phyloP scores from a whole-genome alignment of 2,888 invertebrate species.

The Cheilosia vernalis region DNA sequence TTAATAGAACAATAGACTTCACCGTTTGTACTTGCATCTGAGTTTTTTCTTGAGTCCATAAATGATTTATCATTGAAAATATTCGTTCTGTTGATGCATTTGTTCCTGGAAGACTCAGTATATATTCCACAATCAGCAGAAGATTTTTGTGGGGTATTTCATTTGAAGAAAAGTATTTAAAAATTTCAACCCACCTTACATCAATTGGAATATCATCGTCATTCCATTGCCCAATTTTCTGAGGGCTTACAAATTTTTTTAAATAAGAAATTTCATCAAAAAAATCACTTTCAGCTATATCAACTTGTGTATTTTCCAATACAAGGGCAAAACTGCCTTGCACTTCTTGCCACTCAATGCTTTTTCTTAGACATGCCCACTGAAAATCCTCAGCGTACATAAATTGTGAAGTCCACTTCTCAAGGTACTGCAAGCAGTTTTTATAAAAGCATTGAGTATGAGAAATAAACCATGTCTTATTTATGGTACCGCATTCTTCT shows the following conservation, averaged over 20 bases:
- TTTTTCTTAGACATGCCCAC: too few relatives aligned
- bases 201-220: conserved; percentile 11
- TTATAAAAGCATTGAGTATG: too few relatives aligned
- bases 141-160: not conserved
- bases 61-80: conserved; percentile 40
- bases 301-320: not conserved
- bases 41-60: conserved; percentile 47
- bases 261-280: conserved; percentile 29
- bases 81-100: conserved; percentile 53
- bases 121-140: conserved; percentile 29
- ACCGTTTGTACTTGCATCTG: conserved; percentile 16
- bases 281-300: conserved; percentile 13
- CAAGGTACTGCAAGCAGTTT: too few relatives aligned
- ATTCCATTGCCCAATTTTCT: conserved; percentile 21
- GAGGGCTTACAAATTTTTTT: conserved; percentile 19
- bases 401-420: too few relatives aligned
- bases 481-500: too few relatives aligned
- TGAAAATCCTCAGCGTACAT: too few relatives aligned
- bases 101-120: conserved; percentile 35
- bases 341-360: too few relatives aligned
- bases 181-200: conserved; percentile 33
- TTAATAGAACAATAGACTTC: not conserved
- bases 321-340: not conserved
- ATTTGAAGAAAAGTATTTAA: conserved; percentile 14
- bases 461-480: too few relatives aligned